phyloP scores from a whole-genome alignment of 2,797 vertebrate species.

The Melanitta fusca region DNA sequence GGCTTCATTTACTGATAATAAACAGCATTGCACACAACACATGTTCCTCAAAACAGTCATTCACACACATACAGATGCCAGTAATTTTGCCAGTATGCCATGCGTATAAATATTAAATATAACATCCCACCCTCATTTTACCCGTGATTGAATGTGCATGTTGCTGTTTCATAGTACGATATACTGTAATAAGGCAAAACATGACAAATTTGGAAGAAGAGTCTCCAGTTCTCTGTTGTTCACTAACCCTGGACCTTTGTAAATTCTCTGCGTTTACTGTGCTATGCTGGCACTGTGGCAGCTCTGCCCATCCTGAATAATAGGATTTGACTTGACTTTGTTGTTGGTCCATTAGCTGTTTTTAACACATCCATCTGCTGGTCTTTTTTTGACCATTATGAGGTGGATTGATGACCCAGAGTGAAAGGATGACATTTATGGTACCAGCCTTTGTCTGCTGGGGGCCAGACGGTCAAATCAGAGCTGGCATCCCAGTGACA shows the following conservation, averaged over 20 bases:
- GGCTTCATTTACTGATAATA: constrained; percentile 85
- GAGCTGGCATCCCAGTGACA: not conserved
- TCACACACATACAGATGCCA: constrained; percentile 81
- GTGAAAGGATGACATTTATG: not conserved
- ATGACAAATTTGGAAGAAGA: not conserved
- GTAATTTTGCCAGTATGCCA: constrained; percentile 77
- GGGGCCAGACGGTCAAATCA: not conserved
- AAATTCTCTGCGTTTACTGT: not conserved
- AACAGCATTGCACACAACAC: constrained; percentile 82
- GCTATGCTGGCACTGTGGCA: not conserved
- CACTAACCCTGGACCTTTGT: not conserved
- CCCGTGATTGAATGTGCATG: constrained; percentile 74
- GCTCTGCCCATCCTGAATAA: not conserved
- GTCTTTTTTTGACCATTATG: not conserved
- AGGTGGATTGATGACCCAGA: not conserved
- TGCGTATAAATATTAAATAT: constrained; percentile 78
- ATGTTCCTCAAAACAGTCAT: constrained; percentile 79
- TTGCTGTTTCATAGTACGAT: constrained; percentile 18
- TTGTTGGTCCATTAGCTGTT: not conserved
- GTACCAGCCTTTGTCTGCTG: not conserved
- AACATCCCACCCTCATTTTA: constrained; percentile 75
- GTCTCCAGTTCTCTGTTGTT: not conserved
- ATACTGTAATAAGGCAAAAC: constrained; percentile 5
- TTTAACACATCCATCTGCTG: not conserved
- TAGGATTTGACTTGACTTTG: not conserved